A percentile compares a stretch with the other conserved stretches of the same genome.
phyloP scores from a whole-genome alignment of 2,113 vertebrate species.

The Thinocorus orbignyianus region DNA sequence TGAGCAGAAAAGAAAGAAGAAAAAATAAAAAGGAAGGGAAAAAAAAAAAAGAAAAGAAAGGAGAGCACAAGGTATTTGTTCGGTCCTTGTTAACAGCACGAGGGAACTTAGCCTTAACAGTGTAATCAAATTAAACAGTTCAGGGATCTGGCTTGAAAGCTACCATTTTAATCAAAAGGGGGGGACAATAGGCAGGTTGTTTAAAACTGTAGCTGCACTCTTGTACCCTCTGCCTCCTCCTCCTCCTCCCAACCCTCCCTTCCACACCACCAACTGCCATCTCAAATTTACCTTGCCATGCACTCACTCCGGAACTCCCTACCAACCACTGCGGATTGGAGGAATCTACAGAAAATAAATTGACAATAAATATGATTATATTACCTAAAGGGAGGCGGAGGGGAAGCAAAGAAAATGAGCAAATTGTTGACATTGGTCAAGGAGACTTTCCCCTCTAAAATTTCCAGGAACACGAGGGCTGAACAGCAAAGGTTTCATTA shows the following conservation, averaged over 20 bases:
- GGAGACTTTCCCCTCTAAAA: constrained; percentile 53
- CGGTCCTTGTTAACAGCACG: constrained; percentile 64
- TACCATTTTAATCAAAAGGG: constrained; percentile 26
- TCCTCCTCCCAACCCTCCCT: neutral
- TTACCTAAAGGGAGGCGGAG: constrained; percentile 22
- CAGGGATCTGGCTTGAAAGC: constrained; percentile 4
- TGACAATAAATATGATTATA: constrained; percentile 48
- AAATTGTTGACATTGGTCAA: constrained; percentile 58
- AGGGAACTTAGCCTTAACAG: constrained; percentile 66
- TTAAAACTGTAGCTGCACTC: constrained; percentile 47
- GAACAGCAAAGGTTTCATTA: constrained; percentile 28
- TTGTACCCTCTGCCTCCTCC: neutral
- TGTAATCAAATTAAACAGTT: constrained; percentile 44
- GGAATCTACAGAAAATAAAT: constrained; percentile 59
- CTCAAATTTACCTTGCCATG: constrained; percentile 73
- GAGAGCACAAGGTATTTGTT: neutral
- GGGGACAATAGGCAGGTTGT: constrained; percentile 64
- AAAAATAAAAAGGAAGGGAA: neutral
- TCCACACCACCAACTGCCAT: constrained; percentile 32
- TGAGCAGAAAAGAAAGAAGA: neutral
- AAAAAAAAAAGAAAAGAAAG: no score
- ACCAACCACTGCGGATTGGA: constrained; percentile 53
- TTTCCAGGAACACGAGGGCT: constrained; percentile 45
- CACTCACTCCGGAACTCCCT: constrained; percentile 46
- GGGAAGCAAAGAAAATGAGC: constrained; percentile 21